Base-by-base conservation (phyloP, 2,797 vertebrate genomes). In the Pterois miles region DNA sequence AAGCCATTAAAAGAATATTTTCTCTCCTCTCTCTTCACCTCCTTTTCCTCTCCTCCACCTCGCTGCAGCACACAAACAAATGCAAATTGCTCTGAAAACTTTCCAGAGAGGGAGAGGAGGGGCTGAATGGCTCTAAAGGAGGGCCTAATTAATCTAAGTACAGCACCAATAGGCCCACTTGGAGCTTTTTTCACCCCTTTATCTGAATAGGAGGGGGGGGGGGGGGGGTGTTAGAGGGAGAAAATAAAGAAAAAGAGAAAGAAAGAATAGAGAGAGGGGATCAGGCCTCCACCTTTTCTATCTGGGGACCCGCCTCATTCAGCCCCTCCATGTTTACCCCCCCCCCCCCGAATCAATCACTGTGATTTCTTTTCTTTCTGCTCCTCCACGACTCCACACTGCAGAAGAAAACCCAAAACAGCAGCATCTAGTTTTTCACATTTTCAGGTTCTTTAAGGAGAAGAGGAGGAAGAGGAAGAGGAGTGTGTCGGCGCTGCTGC, bases 61-160 rank as follows among this genome's bases (percentile, higher is more conserved):
- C 13, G 36, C 36, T 38, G 36, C 36, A 38, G 36, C 36, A 38
- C 36, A 38, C 36, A 38, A 38, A 38, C 36, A 38, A 38, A 38
- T 38, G 36, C 36, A 38, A 38, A 38, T 38, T 1, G 36, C 12
- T 38, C 11, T 38, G 36, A 38, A 38, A 38, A 38, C 8, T 38
- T 38, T 38, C 33, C 33, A 34, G 33, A 34, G 33, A 12, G 36
- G 36, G 36, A 97, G 94, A 93, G 33, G 93, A 87, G 60, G 36
- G 66, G 27, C 93, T 97, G 96, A 98, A 98, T 96, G 95, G 90
- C 92, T 95, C 96, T 97, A 95, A 96, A 97, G 96, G 92, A 94
- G 92, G 90, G 94, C 93, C 96, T 97, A 97, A 96, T 97, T 97
- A 97, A 97, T 97, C 96, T 96, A 96, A 97, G 96, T 96, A 95